phyloP scores from a whole-genome alignment of 2,888 invertebrate species.

The Venusia cambrica region DNA sequence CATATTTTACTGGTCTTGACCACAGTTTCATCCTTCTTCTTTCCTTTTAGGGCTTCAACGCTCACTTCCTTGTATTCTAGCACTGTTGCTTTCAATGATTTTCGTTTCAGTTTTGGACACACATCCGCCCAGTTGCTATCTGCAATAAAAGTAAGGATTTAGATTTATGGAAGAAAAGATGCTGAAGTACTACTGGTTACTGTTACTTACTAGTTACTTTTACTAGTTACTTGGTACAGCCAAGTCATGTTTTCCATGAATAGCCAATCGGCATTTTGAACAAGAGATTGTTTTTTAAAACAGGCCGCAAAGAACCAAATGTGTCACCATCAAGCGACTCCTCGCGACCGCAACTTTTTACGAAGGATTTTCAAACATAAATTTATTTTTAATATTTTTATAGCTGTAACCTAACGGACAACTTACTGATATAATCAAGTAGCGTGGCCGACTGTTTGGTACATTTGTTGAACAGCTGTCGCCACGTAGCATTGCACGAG shows the following conservation, averaged over 20 bases:
- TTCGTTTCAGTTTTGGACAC: constrained; percentile 57
- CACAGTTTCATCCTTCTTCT: constrained; percentile 71
- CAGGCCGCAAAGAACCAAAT: too few species aligned
- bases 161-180: too few species aligned
- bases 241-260: too few species aligned
- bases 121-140: constrained; percentile 63
- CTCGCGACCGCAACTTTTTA: too few species aligned
- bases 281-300: too few species aligned
- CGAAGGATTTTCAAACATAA: too few species aligned
- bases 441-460: constrained; percentile 84
- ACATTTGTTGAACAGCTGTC: constrained; percentile 84
- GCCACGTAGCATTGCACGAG: constrained; percentile 85
- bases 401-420: background rate
- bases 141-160: constrained; percentile 35
- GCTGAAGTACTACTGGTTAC: too few species aligned
- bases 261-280: too few species aligned
- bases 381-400: too few species aligned
- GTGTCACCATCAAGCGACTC: too few species aligned
- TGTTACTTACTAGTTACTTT: too few species aligned
- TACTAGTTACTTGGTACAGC: too few species aligned
- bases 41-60: constrained; percentile 66
- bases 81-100: constrained; percentile 61
- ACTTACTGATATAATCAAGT: constrained; percentile 60
- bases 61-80: constrained; percentile 63
- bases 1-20: constrained; percentile 68